phyloP scores from a whole-genome alignment of 2,113 vertebrate species.

The Rattus norvegicus region DNA sequence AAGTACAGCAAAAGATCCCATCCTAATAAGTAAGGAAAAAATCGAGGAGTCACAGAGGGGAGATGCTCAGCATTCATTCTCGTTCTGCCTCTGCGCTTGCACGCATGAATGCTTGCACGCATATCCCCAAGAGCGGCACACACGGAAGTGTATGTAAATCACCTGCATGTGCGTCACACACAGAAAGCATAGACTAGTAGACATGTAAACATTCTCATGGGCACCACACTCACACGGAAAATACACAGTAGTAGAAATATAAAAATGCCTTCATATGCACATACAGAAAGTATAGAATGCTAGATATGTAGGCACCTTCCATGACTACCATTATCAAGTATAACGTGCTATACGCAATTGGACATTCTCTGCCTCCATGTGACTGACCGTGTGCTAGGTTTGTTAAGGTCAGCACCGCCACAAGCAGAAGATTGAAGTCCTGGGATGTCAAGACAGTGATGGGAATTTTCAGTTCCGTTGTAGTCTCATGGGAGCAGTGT shows the following conservation, averaged over 20 bases:
- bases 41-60: background rate
- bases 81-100: too few species aligned
- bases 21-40: background rate
- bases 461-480: background rate
- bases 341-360: accelerated
- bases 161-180: background rate
- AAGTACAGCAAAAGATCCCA: too few species aligned
- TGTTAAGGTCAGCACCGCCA: too few species aligned
- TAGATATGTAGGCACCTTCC: background rate
- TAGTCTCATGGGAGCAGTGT: background rate
- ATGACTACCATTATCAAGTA: background rate
- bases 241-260: too few species aligned
- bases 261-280: background rate
- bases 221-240: background rate
- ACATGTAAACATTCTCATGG: too few species aligned
- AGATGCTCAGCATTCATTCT: background rate
- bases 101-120: background rate
- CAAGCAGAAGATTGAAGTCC: background rate
- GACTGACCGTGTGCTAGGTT: background rate
- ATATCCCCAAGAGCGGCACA: background rate
- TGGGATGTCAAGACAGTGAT: background rate
- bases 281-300: background rate
- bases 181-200: background rate
- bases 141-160: background rate
- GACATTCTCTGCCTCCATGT: background rate